Evolutionary conservation across 2,888 invertebrate species (phyloP), one percentile per base, ranked within the genome.

Genomic region (Yponomeuta plumbellus): DNA sequence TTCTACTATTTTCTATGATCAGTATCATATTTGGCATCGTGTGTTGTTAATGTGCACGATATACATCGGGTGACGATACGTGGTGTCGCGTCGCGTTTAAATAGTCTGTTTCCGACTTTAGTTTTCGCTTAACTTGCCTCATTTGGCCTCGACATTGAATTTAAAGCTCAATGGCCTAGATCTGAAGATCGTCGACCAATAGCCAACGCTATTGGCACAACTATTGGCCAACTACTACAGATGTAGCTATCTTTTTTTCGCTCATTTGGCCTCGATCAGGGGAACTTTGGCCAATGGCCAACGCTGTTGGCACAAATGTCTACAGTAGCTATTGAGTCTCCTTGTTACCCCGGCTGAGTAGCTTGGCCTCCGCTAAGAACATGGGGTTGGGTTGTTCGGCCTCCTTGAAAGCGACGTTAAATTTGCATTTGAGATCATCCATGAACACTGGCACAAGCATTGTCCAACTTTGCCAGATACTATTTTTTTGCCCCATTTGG

Each of bases 281-380:
- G 66, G 65, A 39, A 39, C 39, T 8, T 5, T 8, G 39, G 39
- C 6, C n/a, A n/a, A n/a, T n/a, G n/a, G n/a, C 92, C 72, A 97
- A 94, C 81, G 97, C 97, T 74, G 96, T 95, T 73, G 95, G 95
- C 81, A 97, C 68, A 97, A 92, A 84, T 97, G 98, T 83, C 97
- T 97, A 91, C 23, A 93, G 93, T 44, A 13, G 44, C 44, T 6
- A 11, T 44, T 6, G 13, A 13, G 4, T 44, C 13, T 8, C 44
- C 44, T 44, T 2, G 13, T 8, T 44, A 13, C 13, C 44, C 13
- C 39, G 39, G 11, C 39, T 39, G 6, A 85, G 69, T 64, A 77
- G 82, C 63, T 84, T 83, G 0, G 83, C 81, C 52, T 84, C 82
- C 2, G 74, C 83, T 8, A 80, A 66, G 65, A 76, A 83, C 4